A percentile compares a stretch with the other conserved stretches of the same genome.
Evolutionary conservation across 2,113 vertebrate genomes (phyloP).

Genomic region (Caloenas nicobarica): DNA sequence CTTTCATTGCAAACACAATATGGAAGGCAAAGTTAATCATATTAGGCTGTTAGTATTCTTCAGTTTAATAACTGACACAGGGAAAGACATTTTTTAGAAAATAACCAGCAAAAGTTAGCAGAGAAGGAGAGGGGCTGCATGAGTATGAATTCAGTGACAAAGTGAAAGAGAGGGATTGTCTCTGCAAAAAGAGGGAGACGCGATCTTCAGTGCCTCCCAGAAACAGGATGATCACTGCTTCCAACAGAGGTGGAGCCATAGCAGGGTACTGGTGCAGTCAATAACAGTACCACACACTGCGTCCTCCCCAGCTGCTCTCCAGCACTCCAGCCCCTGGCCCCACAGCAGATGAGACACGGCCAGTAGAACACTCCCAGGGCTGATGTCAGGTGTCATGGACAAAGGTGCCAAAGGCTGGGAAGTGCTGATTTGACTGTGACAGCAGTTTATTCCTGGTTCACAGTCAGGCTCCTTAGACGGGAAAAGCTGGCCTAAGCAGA

Average conservation of each 20-base stretch:
- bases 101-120: neutral
- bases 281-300: neutral
- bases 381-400: neutral
- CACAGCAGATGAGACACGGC: neutral
- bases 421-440: neutral
- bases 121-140: neutral
- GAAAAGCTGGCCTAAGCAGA: neutral
- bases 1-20: neutral
- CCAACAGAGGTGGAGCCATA: accelerated
- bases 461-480: neutral
- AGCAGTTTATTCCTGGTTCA: neutral
- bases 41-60: neutral
- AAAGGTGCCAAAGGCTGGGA: neutral
- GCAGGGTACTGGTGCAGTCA: neutral
- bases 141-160: neutral
- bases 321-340: neutral
- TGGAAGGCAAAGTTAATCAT: neutral
- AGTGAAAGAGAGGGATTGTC: neutral
- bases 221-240: neutral
- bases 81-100: neutral
- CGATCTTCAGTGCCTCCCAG: neutral
- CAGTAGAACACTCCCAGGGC: neutral
- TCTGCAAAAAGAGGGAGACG: neutral
- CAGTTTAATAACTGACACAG: neutral
- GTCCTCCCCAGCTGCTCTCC: neutral